These are phyloP conservation scores for Jacana jacana DNA, from an alignment of 2,113 vertebrate genomes.

Conservation along the genomic window DNA sequence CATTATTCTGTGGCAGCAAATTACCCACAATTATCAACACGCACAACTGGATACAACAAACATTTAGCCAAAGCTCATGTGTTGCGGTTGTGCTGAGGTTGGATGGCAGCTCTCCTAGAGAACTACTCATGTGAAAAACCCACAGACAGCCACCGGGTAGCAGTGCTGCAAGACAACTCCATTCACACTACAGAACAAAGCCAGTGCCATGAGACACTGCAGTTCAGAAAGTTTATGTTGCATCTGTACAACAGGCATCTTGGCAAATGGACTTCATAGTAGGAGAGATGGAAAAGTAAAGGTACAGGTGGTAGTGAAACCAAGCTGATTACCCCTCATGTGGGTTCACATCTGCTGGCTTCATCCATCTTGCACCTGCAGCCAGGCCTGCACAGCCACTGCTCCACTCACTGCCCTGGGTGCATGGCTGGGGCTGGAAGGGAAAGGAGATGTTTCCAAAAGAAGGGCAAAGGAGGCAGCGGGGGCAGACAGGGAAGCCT, in stretches of 20 bases:
- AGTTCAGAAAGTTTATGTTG: neutral
- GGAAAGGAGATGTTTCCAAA: neutral
- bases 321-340: neutral
- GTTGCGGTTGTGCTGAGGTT: neutral
- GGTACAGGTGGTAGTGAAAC: neutral
- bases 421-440: neutral
- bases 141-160: neutral
- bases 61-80: neutral
- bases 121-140: slow-evolving; percentile 23
- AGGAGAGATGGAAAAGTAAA: neutral
- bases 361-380: neutral
- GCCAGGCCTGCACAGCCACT: neutral
- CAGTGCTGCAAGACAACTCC: neutral
- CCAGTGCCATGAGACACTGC: neutral
- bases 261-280: neutral
- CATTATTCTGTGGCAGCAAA: slow-evolving; percentile 29
- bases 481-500: neutral
- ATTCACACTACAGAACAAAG: neutral
- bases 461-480: neutral
- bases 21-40: slow-evolving; percentile 45
- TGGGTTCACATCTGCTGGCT: neutral
- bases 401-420: neutral
- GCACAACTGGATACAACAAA: slow-evolving; percentile 47
- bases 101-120: neutral
- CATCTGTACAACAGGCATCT: neutral